Conservation (phyloP, 2,113 vertebrate species). For the Neoarius graeffei region DNA sequence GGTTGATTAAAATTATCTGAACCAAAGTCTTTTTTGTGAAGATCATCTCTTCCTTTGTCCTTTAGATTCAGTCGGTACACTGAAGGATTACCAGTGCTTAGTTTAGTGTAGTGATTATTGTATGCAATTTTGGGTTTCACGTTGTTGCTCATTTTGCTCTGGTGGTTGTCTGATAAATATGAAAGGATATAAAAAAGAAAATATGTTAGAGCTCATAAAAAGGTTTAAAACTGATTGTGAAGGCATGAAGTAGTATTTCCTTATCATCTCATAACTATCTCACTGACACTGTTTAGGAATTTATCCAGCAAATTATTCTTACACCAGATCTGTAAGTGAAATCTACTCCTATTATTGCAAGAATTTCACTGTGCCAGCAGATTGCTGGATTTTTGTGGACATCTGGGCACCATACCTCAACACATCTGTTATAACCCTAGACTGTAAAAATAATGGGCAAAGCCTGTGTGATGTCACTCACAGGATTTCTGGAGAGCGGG, state of each 20-base stretch:
- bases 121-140: background rate
- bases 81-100: background rate
- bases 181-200: background rate
- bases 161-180: background rate
- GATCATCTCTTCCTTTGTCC: background rate
- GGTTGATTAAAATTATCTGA: background rate
- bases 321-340: background rate
- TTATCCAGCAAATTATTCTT: background rate
- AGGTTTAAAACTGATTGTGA: background rate
- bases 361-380: background rate
- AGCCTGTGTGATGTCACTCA: too few relatives aligned
- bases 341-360: background rate
- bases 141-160: background rate
- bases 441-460: too few relatives aligned
- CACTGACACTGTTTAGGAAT: background rate
- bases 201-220: background rate
- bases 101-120: background rate
- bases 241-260: background rate
- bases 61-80: background rate
- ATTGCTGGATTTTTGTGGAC: background rate
- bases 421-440: too few relatives aligned
- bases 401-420: background rate
- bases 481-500: too few relatives aligned
- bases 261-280: background rate
- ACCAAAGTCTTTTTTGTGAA: conserved; percentile 40